phyloP scores from a whole-genome alignment of 2,888 invertebrate species.

The Pachliopta kotzebuea region DNA sequence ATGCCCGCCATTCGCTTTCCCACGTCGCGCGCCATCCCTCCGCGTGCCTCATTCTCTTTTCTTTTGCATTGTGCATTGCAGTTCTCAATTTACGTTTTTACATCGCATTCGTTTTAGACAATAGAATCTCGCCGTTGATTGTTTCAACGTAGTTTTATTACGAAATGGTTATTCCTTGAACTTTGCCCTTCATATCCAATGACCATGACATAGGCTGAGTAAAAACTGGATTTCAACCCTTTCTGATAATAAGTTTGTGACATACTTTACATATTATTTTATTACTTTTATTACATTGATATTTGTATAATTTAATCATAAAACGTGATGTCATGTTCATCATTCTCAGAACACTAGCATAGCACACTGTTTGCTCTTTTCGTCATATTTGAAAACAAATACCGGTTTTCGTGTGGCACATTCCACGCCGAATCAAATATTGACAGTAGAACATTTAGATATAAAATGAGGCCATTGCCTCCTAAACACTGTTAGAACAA shows the following conservation, averaged over 20 bases:
- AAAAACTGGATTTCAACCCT: neutral
- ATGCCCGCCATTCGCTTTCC: constrained; percentile 73
- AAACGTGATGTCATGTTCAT: constrained; percentile 52
- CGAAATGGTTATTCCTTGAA: neutral
- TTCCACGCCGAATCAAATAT: constrained; percentile 54
- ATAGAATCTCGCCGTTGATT: constrained; percentile 36
- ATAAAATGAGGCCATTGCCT: constrained; percentile 53
- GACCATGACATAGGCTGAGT: neutral
- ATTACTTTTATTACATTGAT: neutral
- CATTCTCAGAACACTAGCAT: constrained; percentile 45
- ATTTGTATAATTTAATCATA: constrained; percentile 41
- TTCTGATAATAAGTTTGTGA: neutral
- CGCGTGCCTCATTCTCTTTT: constrained; percentile 64
- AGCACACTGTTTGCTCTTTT: constrained; percentile 46
- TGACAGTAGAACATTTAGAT: constrained; percentile 43
- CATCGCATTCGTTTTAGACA: constrained; percentile 40
- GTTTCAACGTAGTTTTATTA: constrained; percentile 30
- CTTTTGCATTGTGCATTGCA: constrained; percentile 61
- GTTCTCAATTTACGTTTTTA: constrained; percentile 58
- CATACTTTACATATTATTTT: neutral
- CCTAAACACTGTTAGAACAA: constrained; percentile 3
- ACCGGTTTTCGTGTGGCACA: constrained; percentile 42
- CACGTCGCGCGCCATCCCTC: constrained; percentile 68
- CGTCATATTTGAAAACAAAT: constrained; percentile 42
- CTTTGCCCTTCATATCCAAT: neutral